These are phyloP conservation scores for Triplophysa rosa DNA, from an alignment of 2,113 vertebrate species.

Conservation along the genomic window DNA sequence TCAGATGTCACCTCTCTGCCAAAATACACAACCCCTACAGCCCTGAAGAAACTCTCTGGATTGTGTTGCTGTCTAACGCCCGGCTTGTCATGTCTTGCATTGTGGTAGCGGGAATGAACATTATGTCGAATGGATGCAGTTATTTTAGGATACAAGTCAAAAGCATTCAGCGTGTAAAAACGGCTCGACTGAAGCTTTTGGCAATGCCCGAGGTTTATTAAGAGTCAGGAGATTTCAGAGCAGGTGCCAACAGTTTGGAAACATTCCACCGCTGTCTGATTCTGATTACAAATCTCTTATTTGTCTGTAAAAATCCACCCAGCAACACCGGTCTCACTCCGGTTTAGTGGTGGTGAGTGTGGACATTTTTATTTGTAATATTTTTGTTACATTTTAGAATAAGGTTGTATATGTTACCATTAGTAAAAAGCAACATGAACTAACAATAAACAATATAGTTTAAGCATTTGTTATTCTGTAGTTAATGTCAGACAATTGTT, in stretches of 20 bases:
- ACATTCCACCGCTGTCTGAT: constrained; percentile 23
- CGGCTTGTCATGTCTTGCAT: constrained; percentile 54
- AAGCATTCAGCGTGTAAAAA: constrained; percentile 38
- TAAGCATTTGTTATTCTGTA: too few species aligned
- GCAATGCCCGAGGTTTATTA: constrained; percentile 19
- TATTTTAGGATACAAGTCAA: constrained; percentile 49
- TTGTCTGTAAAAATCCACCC: background rate
- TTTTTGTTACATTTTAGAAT: too few species aligned
- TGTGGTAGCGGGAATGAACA: constrained; percentile 45
- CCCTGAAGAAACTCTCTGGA: constrained; percentile 46
- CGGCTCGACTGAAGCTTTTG: constrained; percentile 33
- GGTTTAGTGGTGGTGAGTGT: background rate
- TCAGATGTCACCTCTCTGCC: constrained; percentile 51
- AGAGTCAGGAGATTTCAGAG: constrained; percentile 17
- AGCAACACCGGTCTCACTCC: background rate
- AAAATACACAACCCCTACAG: constrained; percentile 54
- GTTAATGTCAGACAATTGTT: too few species aligned
- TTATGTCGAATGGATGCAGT: constrained; percentile 41
- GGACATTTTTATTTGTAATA: background rate
- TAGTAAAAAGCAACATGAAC: too few species aligned
- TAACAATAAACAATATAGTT: too few species aligned
- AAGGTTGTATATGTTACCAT: too few species aligned
- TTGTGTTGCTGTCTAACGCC: constrained; percentile 42
- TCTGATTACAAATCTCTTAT: background rate
- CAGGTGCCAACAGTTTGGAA: constrained; percentile 37